A percentile compares a stretch with the other conserved stretches of the same genome.
Evolutionary conservation across 2,888 invertebrate genomes (phyloP).

Genomic region (Criorhina ranunculi): DNA sequence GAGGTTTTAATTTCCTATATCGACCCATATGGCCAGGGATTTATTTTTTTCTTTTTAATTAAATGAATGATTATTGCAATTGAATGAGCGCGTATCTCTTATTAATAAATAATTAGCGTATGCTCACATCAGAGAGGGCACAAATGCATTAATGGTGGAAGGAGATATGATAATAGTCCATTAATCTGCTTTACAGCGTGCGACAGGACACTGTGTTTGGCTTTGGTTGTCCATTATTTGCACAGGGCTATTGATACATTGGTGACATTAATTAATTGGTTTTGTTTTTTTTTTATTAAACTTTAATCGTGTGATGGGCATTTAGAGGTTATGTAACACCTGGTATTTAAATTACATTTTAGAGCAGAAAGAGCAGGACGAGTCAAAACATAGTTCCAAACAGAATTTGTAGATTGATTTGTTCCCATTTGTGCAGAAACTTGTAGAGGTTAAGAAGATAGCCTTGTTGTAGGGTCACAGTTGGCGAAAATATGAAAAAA

Average conservation of each 20-base stretch:
- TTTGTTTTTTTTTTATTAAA: conserved; percentile 23
- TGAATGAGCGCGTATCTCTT: conserved; percentile 53
- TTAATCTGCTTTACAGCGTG: conserved; percentile 46
- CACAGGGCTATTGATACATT: conserved; percentile 20
- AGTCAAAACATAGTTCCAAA: too few species aligned
- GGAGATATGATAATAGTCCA: conserved; percentile 53
- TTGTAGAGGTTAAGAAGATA: too few species aligned
- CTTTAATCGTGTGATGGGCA: conserved; percentile 11
- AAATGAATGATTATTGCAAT: conserved; percentile 70
- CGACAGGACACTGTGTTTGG: conserved; percentile 21
- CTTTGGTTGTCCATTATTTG: conserved; percentile 36
- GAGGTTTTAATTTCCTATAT: conserved; percentile 48
- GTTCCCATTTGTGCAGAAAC: too few species aligned
- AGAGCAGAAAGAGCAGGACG: too few species aligned
- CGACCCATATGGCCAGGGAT: conserved; percentile 60
- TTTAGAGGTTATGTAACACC: too few species aligned
- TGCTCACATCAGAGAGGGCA: conserved; percentile 7
- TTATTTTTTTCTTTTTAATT: conserved; percentile 61
- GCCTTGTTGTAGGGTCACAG: too few species aligned
- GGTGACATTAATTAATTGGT: conserved; percentile 35
- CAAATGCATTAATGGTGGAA: conserved; percentile 10
- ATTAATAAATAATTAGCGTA: conserved; percentile 69
- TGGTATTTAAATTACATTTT: too few species aligned
- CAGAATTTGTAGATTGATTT: too few species aligned
- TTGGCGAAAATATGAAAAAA: too few species aligned